These are phyloP conservation scores for Sebastolobus alascanus DNA, from an alignment of 2,797 vertebrate genomes.

Conservation along the genomic window DNA sequence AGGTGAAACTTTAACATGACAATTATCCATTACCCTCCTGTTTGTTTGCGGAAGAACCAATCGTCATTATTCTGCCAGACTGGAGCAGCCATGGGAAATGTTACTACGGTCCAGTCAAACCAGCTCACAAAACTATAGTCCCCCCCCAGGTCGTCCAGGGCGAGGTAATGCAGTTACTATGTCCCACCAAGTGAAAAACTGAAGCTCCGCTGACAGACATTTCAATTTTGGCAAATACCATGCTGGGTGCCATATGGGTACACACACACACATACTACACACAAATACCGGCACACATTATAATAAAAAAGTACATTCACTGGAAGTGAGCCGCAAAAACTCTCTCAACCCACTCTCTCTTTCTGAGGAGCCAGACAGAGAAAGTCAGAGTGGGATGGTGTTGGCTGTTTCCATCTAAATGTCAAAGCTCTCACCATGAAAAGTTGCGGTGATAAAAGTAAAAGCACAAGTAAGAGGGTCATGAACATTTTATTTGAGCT, in stretches of 20 bases:
- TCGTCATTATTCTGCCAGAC: background rate
- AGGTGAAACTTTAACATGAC: background rate
- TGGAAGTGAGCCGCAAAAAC: constrained; percentile 41
- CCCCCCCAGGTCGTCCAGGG: background rate
- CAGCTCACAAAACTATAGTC: background rate
- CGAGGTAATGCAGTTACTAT: constrained; percentile 3
- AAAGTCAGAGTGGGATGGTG: constrained; percentile 38
- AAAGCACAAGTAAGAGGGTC: constrained; percentile 38
- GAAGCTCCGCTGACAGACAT: constrained; percentile 21
- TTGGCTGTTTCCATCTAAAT: constrained; percentile 61
- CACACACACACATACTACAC: constrained; percentile 3
- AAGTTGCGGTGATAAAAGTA: constrained; percentile 52
- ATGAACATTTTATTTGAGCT: constrained; percentile 13
- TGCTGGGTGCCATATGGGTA: constrained; percentile 28
- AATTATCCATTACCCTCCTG: background rate
- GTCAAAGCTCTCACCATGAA: constrained; percentile 65
- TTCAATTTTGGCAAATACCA: constrained; percentile 20
- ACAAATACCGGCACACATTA: constrained; percentile 17
- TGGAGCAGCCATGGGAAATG: background rate
- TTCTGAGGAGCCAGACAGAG: constrained; percentile 35
- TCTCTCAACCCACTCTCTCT: constrained; percentile 39
- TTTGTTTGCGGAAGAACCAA: background rate
- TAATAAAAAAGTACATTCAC: constrained; percentile 27
- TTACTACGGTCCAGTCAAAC: background rate
- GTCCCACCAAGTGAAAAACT: constrained; percentile 26